Base-by-base conservation (phyloP, 2,888 invertebrate species). In the Drosophila mulleri region DNA sequence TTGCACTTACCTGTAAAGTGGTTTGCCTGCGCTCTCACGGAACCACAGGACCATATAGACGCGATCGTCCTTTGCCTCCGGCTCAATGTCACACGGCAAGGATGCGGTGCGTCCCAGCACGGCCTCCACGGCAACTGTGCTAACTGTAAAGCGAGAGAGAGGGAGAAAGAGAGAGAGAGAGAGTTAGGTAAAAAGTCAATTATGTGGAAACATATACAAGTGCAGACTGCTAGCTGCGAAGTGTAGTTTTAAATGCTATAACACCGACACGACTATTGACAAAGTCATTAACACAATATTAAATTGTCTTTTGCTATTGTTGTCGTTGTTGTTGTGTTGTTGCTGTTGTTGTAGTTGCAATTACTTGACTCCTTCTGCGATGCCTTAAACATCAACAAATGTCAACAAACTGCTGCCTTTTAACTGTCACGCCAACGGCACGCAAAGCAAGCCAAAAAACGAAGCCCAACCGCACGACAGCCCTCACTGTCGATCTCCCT, bases 41-140 rank as follows among this genome's bases (percentile, higher is more conserved):
- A 97, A 98, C 98, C 98, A 98, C 61, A 98, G 94, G 83, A 98
- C 97, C 97, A 98, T 97, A 93, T 97, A 97, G 72, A 98, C 97
- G 75, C 96, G 95, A 93, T 98, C 98, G 89, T 97, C 97, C 88
- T 95, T 95, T 65, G 95, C 95, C 92, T 96, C 95, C 63, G 97
- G 97, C 88, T 96, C 96, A 92, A 98, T 97, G 94, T 98, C 97
- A 94, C 98, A 98, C 42, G 98, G 98, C 89, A 98, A 93, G 59
- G 96, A 96, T 67, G 97, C 97, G 81, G 96, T 96, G 60, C 96
- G 95, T 9, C 97, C 97, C 78, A 97, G 94, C 48, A 98, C 97
- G 14, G 97, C 97, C 90, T 96, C 97, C 80, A 98, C 97, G 78
- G 95, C 94, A 66, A 95, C 94, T 59, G 95, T 95, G 82, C 95